These are phyloP conservation scores for Dromiciops gliroides DNA, from an alignment of 2,113 vertebrate genomes.

Conservation along the genomic window DNA sequence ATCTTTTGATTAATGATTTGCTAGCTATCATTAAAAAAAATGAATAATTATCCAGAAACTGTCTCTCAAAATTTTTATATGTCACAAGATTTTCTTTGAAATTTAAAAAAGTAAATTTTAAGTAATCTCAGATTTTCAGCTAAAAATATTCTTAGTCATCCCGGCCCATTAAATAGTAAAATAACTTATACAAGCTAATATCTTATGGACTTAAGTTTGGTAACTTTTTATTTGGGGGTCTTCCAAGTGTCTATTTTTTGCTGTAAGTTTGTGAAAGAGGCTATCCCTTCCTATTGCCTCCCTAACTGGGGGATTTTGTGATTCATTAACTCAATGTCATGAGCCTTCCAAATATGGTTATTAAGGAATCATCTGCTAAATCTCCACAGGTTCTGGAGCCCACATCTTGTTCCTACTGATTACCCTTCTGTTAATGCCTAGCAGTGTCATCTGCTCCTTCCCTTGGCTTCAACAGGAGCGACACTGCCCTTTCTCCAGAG, in stretches of 20 bases:
- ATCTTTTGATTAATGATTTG: too few relatives aligned
- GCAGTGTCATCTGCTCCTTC: not conserved
- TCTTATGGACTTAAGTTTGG: constrained; percentile 53
- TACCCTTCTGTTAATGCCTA: not conserved
- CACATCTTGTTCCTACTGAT: not conserved
- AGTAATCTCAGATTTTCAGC: constrained; percentile 34
- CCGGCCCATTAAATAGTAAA: constrained; percentile 33
- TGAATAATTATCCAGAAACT: too few relatives aligned
- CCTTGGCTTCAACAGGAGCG: constrained; percentile 17
- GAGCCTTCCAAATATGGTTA: constrained; percentile 14
- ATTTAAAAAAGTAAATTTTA: constrained; percentile 52
- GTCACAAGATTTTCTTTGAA: not conserved
- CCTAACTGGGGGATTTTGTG: not conserved
- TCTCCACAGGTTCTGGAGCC: not conserved
- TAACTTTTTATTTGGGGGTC: not conserved
- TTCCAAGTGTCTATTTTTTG: constrained; percentile 36
- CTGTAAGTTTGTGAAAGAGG: constrained; percentile 13
- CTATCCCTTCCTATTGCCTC: not conserved
- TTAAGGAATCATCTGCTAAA: not conserved
- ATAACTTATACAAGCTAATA: constrained; percentile 43
- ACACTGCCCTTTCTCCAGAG: not conserved
- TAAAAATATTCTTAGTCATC: constrained; percentile 25
- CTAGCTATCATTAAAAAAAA: too few relatives aligned
- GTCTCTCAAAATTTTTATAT: too few relatives aligned
- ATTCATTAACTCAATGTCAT: not conserved